Conservation (phyloP, 2,113 vertebrate genomes). For the Microtus montanus region DNA sequence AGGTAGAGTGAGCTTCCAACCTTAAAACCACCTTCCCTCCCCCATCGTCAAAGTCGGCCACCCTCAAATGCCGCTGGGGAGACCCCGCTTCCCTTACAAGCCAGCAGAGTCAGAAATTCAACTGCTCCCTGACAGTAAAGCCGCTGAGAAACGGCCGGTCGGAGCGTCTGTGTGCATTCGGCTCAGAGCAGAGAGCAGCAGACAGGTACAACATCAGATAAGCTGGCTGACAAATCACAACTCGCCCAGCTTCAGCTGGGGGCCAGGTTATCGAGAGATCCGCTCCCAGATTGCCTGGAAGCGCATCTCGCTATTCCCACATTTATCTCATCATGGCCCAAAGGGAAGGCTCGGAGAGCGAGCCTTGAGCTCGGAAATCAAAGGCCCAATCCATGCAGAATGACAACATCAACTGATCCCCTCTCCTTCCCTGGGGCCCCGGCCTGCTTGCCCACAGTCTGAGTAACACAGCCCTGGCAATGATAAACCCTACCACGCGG, state of each 20-base stretch:
- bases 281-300: neutral
- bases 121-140: neutral
- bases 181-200: neutral
- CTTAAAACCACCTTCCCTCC: neutral
- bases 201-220: neutral
- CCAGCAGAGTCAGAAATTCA: neutral
- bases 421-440: neutral
- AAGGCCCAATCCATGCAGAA: neutral
- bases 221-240: slow-evolving; percentile 47
- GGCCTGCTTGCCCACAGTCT: neutral
- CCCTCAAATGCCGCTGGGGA: neutral
- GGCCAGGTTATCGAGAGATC: neutral
- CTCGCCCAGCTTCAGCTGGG: neutral
- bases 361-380: neutral
- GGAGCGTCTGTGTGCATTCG: no score
- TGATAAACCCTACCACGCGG: neutral
- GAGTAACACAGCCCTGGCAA: neutral
- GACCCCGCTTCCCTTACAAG: neutral
- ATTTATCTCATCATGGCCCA: neutral
- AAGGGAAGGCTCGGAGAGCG: neutral
- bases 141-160: neutral
- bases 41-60: neutral
- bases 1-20: neutral
- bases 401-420: neutral
- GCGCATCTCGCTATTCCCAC: neutral